Conservation (phyloP, 2,797 vertebrate species). For the Megalops cyprinoides region DNA sequence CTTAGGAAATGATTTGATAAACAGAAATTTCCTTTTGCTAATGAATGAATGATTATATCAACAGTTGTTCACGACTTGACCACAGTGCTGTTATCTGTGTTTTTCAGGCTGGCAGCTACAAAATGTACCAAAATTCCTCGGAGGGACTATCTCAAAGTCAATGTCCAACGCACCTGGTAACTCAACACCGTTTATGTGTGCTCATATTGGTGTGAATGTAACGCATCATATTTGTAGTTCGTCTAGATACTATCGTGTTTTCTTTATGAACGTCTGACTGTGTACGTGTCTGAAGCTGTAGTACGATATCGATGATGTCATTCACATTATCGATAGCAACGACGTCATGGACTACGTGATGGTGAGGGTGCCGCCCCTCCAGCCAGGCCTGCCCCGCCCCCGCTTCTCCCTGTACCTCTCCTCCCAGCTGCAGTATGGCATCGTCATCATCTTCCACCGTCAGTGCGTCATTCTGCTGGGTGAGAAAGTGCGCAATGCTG, state of each 20-base stretch:
- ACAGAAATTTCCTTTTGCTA: not conserved
- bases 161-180: slow-evolving; percentile 72
- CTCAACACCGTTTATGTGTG: not conserved
- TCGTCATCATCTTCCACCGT: slow-evolving; percentile 80
- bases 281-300: not conserved
- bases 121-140: slow-evolving; percentile 67
- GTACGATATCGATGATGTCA: not conserved
- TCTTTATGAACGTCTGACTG: not conserved
- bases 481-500: slow-evolving; percentile 51
- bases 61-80: not conserved
- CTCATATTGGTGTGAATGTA: not conserved
- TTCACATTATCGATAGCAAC: slow-evolving; percentile 62
- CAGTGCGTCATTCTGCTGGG: slow-evolving; percentile 83
- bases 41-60: not conserved
- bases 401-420: slow-evolving; percentile 91
- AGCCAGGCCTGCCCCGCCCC: slow-evolving; percentile 69
- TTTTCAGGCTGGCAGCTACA: slow-evolving; percentile 71
- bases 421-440: slow-evolving; percentile 86
- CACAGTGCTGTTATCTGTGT: not conserved
- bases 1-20: too few species aligned
- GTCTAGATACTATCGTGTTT: not conserved
- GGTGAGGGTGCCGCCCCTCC: slow-evolving; percentile 70
- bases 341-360: slow-evolving; percentile 84
- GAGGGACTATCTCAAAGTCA: slow-evolving; percentile 71
- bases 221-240: not conserved